Base-by-base conservation (phyloP, 2,888 invertebrate genomes). In the Tetragnatha montana region DNA sequence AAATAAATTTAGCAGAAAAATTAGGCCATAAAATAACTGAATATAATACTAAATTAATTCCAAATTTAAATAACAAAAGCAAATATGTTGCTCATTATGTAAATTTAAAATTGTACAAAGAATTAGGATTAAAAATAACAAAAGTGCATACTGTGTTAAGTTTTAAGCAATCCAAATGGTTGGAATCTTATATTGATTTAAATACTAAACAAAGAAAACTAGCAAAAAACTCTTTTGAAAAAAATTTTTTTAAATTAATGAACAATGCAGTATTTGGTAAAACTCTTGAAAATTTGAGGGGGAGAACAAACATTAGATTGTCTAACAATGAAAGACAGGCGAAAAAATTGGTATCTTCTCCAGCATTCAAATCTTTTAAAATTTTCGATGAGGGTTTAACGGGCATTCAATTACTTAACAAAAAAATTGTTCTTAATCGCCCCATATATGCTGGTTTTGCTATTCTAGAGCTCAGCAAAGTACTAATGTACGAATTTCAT, bases 191-290 rank as follows among this genome's bases (percentile, higher is more conserved):
- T 51, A 91, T 92, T 12, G 81, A 81, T 8, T 71, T 92, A 10
- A 92, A 91, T 89, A 91, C 92, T 12, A 78, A 90, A 0, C 47
- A 80, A 74, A 80, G 91, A 21, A 92, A 91, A 92, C 85, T 91
- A 83, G 92, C 91, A 91, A 92, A 91, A 87, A 92, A 91, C 89
- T 92, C 92, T 75, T 93, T 93, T 92, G 92, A n/a, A n/a, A n/a
- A n/a, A 93, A 83, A 93, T 93, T 94, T 82, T 94, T 93, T 80
- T n/a, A 93, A 93, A 90, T 89, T 93, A 8, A 92, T 92, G 92
- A 93, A 93, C 87, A 93, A 93, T 88, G 80, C 92, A 14, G 92
- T 93, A 10, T 93, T 92, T 91, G 93, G 93, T 8, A 93, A 93
- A 91, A 92, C 92, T 21, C 93, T 93, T 92, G 92, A 93, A 87